Evolutionary conservation across 2,888 invertebrate genomes (phyloP), one percentile per base, ranked within the genome.

Genomic region (Cinara cedri): DNA sequence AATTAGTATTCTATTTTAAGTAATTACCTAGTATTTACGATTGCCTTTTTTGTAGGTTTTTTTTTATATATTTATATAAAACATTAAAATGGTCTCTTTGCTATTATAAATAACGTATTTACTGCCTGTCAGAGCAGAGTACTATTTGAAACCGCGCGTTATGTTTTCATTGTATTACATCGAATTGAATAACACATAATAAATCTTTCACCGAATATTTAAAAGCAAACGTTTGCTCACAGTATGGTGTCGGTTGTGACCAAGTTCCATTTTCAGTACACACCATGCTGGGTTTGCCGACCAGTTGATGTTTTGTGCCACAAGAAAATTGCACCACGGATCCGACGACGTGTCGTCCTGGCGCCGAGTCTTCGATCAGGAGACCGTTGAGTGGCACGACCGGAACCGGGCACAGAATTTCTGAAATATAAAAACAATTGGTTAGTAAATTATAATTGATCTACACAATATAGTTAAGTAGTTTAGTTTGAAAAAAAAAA

Each of bases 251-350:
- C 26, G 92, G 91, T 85, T 94, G 93, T 1, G 94, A 94, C 95
- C 95, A 95, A 85, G 91, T 92, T 66, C 94, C 95, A 82, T 91
- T 92, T 85, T 95, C 95, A 9, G 93, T 94, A 87, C 95, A 95
- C 65, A 94, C 93, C 83, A 93, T 91, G 82, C 92, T 92, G 0
- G 91, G 90, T 85, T 94, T 93, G 6, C 95, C 95, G 44, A 90
- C 86, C n/a, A 90, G 86, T 82, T 88, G 87, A 85, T 91, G 91
- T 26, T 90, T 89, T 68, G 90, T 90, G 82, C 89, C 88, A 85
- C 92, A 93, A 60, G 91, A 89, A 86, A 93, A 95, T 84, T 91
- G 92, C 83, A 94, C 91, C 80, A 94, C 88, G 81, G 93, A 91
- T 1, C 95, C 95, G 0, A 93, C 94, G 21, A 91, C 90, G 84